Base-by-base conservation (phyloP, 1,140 invertebrate species). In the Chymomyza costata region DNA sequence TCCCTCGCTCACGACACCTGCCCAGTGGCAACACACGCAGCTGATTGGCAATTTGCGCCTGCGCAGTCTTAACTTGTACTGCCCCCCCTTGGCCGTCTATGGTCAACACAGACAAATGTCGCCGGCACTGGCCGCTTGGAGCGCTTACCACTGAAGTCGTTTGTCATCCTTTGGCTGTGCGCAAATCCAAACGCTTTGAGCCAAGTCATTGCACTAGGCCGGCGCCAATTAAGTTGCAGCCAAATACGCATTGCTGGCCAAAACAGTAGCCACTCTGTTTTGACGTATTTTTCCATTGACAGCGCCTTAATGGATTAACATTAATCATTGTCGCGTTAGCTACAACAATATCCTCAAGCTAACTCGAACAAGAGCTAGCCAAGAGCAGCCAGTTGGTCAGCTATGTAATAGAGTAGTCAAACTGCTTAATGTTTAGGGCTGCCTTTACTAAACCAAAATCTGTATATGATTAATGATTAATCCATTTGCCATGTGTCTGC, bases 221-320 rank as follows among this genome's bases (percentile, higher is more conserved):
- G 46, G 53, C 46, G 53, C 43, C 49, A 57, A 53, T 56, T 49
- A 63, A 63, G 35, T 54, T 54, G 59, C 48, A 28, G 44, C 54
- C 35, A 51, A 10, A 53, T 48, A 59, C 49, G 49, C 56, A 59
- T 28, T 38, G 17, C 19, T 30, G 54, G 7, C 21, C 15, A 28
- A 49, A 52, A 59, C 50, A 41, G 35, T 48, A 35, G 38, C 30
- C 31, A 15, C 14, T 43, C 32, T 68, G 49, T 69, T 73, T 69
- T 83, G 81, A 84, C 76, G 68, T 70, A 84, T 84, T 84, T 82
- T 62, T 41, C 76, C 65, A 84, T 84, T 84, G 82, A 84, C 82
- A 84, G 82, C 62, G 71, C 57, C 64, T 70, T 82, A 84, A 84
- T 84, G 82, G 82, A 82, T 84, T 80, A 84, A 80, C 76, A 84